Evolutionary conservation across 2,888 invertebrate genomes (phyloP), one percentile per base, ranked within the genome.

Genomic region (Melanotus villosus): DNA sequence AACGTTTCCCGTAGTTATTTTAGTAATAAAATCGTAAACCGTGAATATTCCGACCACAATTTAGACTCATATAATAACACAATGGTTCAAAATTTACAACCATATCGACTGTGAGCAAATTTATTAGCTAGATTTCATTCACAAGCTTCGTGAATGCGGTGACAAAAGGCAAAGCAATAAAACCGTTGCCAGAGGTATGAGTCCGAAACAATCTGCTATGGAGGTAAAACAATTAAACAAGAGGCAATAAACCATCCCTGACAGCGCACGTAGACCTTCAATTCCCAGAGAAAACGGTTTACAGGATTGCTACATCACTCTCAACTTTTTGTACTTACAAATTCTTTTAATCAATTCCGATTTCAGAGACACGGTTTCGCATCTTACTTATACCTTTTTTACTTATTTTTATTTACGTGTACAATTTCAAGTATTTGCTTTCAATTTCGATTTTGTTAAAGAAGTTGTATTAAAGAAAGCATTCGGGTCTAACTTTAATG

Each of bases 241-340:
- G 69, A 70, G 65, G 70, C 72, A 70, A 76, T 78, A 78, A 78
- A 78, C 71, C 69, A 77, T 76, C 68, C 73, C 68, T 77, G 78
- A 77, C 78, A 77, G 76, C 70, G 76, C 78, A 76, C 78, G 78
- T 76, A 78, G 77, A 76, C 73, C 67, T 76, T 74, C 75, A 72
- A 77, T 76, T 77, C 75, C 64, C 62, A 60, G 64, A 71, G 71
- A 72, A 73, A 73, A 72, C 71, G 65, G 62, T 67, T 67, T 72
- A 68, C 68, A 68, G 63, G 60, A 71, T 75, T 72, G 71, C 73
- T 73, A 73, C 71, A 73, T 73, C 68, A 71, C 62, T 67, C 30
- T 19, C 14, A 30, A 56, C 34, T 52, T 66, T 59, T 66, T 59
- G 34, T 50, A n/a, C 47, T 59, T 66, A 56, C 62, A 62, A 67